phyloP scores from a whole-genome alignment of 53 echinoderm and acorn worm genomes.

The Crossaster papposus region DNA sequence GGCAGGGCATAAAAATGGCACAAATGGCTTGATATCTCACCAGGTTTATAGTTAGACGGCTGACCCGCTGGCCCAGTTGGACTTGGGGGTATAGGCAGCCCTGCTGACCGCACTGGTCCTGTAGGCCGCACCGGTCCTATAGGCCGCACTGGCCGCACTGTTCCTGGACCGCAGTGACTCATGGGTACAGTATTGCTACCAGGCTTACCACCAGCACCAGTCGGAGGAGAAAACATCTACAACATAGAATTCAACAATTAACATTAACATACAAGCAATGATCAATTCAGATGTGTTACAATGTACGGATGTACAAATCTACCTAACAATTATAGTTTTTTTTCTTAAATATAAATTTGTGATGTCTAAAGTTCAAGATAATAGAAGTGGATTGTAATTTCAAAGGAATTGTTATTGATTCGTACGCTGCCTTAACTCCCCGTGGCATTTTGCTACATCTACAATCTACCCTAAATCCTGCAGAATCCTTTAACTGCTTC shows the following conservation, averaged over 20 bases:
- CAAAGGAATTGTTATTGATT: not conserved
- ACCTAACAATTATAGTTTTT: too few species aligned
- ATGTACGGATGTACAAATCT: too few species aligned
- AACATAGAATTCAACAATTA: not conserved
- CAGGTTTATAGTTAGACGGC: conserved; percentile 47
- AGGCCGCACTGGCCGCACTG: conserved; percentile 26
- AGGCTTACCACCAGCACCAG: conserved; percentile 49
- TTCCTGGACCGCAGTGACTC: conserved; percentile 11
- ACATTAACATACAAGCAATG: not conserved
- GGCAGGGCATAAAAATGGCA: not conserved
- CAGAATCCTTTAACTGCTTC: too few species aligned
- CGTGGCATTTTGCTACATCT: too few species aligned
- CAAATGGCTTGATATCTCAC: conserved; percentile 15
- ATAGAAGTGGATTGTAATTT: not conserved
- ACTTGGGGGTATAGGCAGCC: conserved; percentile 36
- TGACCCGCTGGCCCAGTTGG: conserved; percentile 42
- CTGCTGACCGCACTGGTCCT: conserved; percentile 19
- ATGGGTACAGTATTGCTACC: conserved; percentile 41
- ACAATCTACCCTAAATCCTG: too few species aligned
- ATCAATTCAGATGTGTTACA: too few species aligned
- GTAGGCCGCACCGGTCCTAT: conserved; percentile 19
- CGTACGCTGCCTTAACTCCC: too few species aligned
- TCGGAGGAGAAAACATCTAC: conserved; percentile 76
- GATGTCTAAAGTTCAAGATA: too few species aligned
- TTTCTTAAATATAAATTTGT: too few species aligned